Evolutionary conservation across 2,888 invertebrate species (phyloP), one percentile per base, ranked within the genome.

Genomic region (Hydrotaea diabolus): DNA sequence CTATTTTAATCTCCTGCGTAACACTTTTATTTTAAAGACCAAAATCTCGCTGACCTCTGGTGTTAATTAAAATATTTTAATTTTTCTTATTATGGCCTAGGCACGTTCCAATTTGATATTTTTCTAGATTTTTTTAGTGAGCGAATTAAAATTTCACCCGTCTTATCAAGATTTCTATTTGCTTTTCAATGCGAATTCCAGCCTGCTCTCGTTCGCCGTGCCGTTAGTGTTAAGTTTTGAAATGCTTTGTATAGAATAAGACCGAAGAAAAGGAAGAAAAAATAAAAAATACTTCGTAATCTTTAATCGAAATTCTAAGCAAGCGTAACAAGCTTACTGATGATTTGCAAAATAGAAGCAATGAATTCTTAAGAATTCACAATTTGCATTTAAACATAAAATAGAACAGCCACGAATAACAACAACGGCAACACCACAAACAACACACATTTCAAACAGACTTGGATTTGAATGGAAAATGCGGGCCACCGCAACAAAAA

Each of bases 251-350:
- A 49, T 2, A n/a, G 13, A 49, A 49, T n/a, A 39, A 36, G 8
- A 36, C 36, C 53, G 23, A 62, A 31, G 2, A 31, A 39, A 36
- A 64, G n/a, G 5, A 64, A 64, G 2, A 57, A 21, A 57, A n/a
- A n/a, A n/a, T n/a, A n/a, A n/a, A 19, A 57, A 0, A 36, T 36
- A 62, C 64, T 39, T 15, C 46, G 46, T 69, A 69, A 69, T 69
- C 69, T 69, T 46, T 46, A 69, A 69, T 69, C 69, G 43, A 43
- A 69, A 69, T 69, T 46, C 69, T 46, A 69, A 69, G 69, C 46
- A 46, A 69, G 5, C 46, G 15, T 15, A 69, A 69, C 21, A 69
- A 66, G n/a, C 36, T n/a, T n/a, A 36, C 57, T 53, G 53, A n/a
- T 57, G 36, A 36, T 3, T 36, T 36, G 36, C 3, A 13, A 8